Evolutionary conservation across 2,888 invertebrate species (phyloP), one percentile per base, ranked within the genome.

Genomic region (Leptinotarsa rubiginosa): DNA sequence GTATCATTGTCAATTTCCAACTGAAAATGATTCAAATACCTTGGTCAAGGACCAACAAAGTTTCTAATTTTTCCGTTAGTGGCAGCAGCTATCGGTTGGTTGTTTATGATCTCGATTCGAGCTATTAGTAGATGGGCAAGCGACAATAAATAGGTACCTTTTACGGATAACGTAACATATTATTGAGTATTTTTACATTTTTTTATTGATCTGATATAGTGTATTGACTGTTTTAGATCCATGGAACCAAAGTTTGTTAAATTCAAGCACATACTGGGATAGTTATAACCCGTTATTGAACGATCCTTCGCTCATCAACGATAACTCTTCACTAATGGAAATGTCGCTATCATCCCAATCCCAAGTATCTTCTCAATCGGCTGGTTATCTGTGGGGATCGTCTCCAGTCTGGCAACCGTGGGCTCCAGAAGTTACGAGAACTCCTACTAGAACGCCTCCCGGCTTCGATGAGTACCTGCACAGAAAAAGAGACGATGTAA

Each of bases 381-480:
- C 81, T 20, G 83, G 83, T 69, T 88, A 87, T 79, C 80, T 87
- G 67, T 88, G 88, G 87, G 87, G 87, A 20, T 85, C 86, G n/a
- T 85, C 86, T 47, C 85, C 88, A 2, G 86, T 88, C n/a, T 88
- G 87, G 88, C 85, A 87, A 76, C 87, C 87, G 1, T 87, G 86
- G 86, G 81, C 85, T 5, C 86, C 86, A 71, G 74, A 75, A 56
- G 72, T 81, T 16, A 82, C 85, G 1, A 82, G 84, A 67, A 84
- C 86, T n/a, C 85, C 87, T 7, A 85, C 86, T 3, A 83, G 87
- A 68, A 87, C 87, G 52, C 88, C 88, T 2, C 88, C 88, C 15
- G 88, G 88, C 59, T 87, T 87, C 75, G 83, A 84, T 41, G 78
- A 78, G 47, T 76, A 77, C 59, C 56, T 79, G 62, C 75, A 75